Conservation (phyloP, 2,888 invertebrate species). For the Aporophyla nigra region DNA sequence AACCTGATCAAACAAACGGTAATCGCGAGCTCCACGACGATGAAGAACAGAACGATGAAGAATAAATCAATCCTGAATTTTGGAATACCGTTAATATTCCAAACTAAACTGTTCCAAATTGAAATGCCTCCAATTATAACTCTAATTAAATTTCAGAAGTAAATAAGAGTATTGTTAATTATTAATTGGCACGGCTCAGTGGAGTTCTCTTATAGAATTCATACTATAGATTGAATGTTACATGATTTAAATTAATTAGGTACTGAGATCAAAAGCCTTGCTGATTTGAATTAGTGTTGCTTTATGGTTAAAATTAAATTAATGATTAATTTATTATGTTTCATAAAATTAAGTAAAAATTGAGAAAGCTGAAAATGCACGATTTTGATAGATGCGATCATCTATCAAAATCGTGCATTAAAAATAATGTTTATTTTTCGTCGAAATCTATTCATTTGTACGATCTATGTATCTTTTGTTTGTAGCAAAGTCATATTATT, state of each 20-base stretch:
- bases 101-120: constrained; percentile 19
- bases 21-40: too few relatives aligned
- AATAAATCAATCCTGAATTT: constrained; percentile 10
- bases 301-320: constrained; percentile 32
- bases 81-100: constrained; percentile 1
- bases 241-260: constrained; percentile 56
- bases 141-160: constrained; percentile 52
- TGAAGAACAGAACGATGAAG: too few relatives aligned
- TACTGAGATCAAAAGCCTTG: constrained; percentile 53
- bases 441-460: neutral
- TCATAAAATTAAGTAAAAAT: neutral
- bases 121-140: constrained; percentile 42
- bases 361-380: neutral
- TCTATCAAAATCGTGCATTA: too few relatives aligned
- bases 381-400: neutral
- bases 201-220: constrained; percentile 39
- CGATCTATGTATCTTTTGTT: neutral
- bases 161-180: constrained; percentile 53
- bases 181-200: constrained; percentile 53
- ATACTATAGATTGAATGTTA: constrained; percentile 48
- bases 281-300: constrained; percentile 43
- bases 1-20: too few relatives aligned
- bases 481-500: neutral
- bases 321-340: constrained; percentile 3
- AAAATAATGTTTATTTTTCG: too few relatives aligned